Evolutionary conservation across 2,888 invertebrate species (phyloP).

Genomic region (Pseudococcus longispinus): DNA sequence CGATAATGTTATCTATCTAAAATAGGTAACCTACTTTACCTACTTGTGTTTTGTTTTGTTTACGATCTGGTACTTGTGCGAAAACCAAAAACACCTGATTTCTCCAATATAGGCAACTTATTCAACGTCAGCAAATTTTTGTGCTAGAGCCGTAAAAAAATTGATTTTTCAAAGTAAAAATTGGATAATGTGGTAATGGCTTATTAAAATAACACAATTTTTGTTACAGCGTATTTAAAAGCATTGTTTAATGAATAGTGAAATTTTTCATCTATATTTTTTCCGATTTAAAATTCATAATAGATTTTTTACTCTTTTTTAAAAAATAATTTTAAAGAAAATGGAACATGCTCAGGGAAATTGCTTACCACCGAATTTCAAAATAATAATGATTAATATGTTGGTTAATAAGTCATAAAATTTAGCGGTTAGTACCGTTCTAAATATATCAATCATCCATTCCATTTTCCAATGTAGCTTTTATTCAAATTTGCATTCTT

Average conservation of each 20-base stretch:
- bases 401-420: not conserved
- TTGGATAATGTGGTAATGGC: not conserved
- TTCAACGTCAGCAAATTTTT: not conserved
- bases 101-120: not conserved
- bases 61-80: slow-evolving; percentile 1
- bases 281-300: not conserved
- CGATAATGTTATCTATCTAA: not conserved
- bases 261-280: not conserved
- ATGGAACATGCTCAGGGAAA: not conserved
- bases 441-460: not conserved
- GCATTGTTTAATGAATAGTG: not conserved
- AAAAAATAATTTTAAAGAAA: not conserved
- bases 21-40: slow-evolving; percentile 3
- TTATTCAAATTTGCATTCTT: not conserved
- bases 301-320: not conserved
- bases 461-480: not conserved
- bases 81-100: not conserved
- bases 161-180: not conserved
- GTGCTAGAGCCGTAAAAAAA: not conserved
- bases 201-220: not conserved
- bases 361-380: not conserved
- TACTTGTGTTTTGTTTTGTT: not conserved
- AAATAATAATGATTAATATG: not conserved
- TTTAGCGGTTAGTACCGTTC: not conserved
- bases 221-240: not conserved